A percentile compares a stretch with the other conserved stretches of the same genome.
phyloP scores from a whole-genome alignment of 2,797 vertebrate species.

The Hybognathus amarus region DNA sequence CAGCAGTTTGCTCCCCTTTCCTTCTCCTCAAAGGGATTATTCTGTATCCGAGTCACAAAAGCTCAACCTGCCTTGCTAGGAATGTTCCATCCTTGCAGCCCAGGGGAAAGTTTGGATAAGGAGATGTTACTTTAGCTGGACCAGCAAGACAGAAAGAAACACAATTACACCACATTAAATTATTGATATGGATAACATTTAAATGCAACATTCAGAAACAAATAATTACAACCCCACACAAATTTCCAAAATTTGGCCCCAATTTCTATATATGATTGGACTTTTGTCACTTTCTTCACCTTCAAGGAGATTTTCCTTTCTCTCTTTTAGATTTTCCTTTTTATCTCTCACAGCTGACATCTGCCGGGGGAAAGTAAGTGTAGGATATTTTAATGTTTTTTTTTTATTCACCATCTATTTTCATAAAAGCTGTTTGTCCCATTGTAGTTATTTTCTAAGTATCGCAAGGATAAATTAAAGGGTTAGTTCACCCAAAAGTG shows the following conservation, averaged over 20 bases:
- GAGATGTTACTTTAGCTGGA: conserved; percentile 67
- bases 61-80: conserved; percentile 62
- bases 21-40: conserved; percentile 12
- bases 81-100: conserved; percentile 65
- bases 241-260: neutral
- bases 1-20: conserved; percentile 16
- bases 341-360: conserved; percentile 66
- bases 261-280: conserved; percentile 24
- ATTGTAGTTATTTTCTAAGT: conserved; percentile 4
- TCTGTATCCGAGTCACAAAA: conserved; percentile 60
- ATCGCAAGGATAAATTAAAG: conserved; percentile 1
- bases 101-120: conserved; percentile 56
- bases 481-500: too few species aligned
- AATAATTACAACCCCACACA: conserved; percentile 27
- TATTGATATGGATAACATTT: neutral
- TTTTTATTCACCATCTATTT: neutral
- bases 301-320: conserved; percentile 68
- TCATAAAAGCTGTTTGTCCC: neutral
- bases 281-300: conserved; percentile 66
- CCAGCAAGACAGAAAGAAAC: conserved; percentile 15
- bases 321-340: conserved; percentile 64
- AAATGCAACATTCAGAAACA: neutral
- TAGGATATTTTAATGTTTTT: neutral
- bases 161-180: conserved; percentile 9
- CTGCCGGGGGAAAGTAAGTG: conserved; percentile 66